Evolutionary conservation across 2,888 invertebrate species (phyloP), one percentile per base, ranked within the genome.

Genomic region (Agriopis leucophaearia): DNA sequence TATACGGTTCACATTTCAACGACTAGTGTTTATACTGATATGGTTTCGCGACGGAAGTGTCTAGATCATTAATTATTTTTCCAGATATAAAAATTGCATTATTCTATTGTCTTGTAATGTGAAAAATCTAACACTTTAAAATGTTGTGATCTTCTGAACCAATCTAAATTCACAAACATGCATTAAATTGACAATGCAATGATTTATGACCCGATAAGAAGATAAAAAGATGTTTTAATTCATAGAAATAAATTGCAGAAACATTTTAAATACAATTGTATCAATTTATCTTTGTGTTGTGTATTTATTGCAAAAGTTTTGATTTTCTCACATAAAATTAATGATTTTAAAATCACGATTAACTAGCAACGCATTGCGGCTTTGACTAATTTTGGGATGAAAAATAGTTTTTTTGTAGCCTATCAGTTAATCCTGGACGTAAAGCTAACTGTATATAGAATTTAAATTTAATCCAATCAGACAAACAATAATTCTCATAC

Each of bases 131-230:
- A 47, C 36, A 54, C 16, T 18, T 58, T 15, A 38, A 50, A 50
- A 50, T 48, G 38, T n/a, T 18, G 27, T 10, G n/a, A 51, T 51
- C 59, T 60, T 27, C 1, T 9, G 8, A 60, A 50, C 16, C 12
- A 58, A 58, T 38, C 38, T 58, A 42, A 10, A 64, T 50, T 50
- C 42, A 12, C n/a, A 57, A 8, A 50, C 42, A 18, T 45, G 52
- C 58, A 59, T 47, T 40, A 45, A 36, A 58, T 59, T 59, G 59
- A 45, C 45, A 54, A 54, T 62, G 64, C 61, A 64, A 38, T 54
- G 16, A 50, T 50, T 50, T 40, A 27, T 1, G n/a, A 51, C 27
- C 15, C 10, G 40, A 60, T 60, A 50, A 60, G 47, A 40, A 27
- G n/a, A 9, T 10, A 36, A 44, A 57, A n/a, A n/a, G n/a, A 18